Base-by-base conservation (phyloP, 2,888 invertebrate genomes). In the Synergus itoensis region DNA sequence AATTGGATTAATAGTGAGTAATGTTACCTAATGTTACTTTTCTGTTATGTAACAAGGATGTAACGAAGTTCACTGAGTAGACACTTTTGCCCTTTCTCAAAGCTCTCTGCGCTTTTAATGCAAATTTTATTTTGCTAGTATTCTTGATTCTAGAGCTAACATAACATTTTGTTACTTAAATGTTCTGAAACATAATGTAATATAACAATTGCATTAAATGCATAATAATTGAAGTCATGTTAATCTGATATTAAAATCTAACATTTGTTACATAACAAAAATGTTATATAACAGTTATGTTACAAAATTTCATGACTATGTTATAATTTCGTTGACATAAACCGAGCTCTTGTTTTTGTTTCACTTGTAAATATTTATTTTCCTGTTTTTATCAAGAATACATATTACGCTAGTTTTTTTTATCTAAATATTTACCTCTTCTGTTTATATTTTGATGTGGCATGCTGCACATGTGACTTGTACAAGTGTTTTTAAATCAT, bases 401-500 rank as follows among this genome's bases (percentile, higher is more conserved):
- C n/a, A 14, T 1, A 0, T 53, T 53, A 4, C 2, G 9, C n/a
- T 53, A n/a, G 53, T 53, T n/a, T n/a, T n/a, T 53, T 53, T 53
- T 9, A 53, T 53, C n/a, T 53, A 1, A n/a, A 9, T n/a, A 41
- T 28, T 28, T 8, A 62, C 41, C 21, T 75, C 18, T 57, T 28
- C 65, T 28, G 21, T 28, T 53, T 16, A 41, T 53, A 41, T 62
- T 48, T 65, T 40, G 8, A 65, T 73, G 48, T 36, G 28, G 73
- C 73, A 53, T 53, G 73, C n/a, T 53, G 53, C 73, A 73, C 73
- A 18, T 73, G 36, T 36, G 63, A 9, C 21, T 60, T 11, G 21
- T 1, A 21, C 12, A 12, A 60, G 60, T 18, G 21, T 4, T 12
- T 60, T 60, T 9, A 21, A 60, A 28, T 60, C 11, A 60, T 11